phyloP scores from a whole-genome alignment of 2,113 vertebrate genomes.

The Eira barbara region DNA sequence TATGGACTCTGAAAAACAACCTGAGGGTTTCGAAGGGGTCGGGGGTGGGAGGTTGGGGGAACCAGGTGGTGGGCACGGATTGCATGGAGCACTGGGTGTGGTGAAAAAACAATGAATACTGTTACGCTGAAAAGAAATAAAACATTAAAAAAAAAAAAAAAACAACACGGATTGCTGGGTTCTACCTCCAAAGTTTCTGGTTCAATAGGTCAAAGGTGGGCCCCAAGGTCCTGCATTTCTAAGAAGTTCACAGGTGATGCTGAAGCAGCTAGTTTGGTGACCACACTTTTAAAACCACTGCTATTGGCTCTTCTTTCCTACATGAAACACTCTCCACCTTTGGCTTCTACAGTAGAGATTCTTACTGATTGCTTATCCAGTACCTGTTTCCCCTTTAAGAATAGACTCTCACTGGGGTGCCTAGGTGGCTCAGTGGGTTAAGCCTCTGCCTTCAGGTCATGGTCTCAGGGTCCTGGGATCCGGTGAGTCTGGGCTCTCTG shows the following conservation, averaged over 20 bases:
- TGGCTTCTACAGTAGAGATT: not conserved
- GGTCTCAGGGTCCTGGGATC: too few relatives aligned
- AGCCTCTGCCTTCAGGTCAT: too few relatives aligned
- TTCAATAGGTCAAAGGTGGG: not conserved
- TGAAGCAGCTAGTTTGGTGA: not conserved
- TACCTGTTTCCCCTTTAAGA: not conserved
- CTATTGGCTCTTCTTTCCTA: not conserved
- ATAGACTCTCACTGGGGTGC: not conserved
- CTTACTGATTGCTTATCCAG: not conserved
- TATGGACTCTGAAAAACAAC: too few relatives aligned
- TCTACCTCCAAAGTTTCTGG: not conserved
- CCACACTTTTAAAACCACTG: not conserved
- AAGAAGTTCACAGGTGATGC: not conserved
- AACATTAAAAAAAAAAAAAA: too few relatives aligned
- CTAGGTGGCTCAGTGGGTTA: too few relatives aligned
- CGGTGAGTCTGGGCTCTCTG: rapidly evolving
- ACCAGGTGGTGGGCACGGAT: too few relatives aligned
- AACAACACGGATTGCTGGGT: not conserved
- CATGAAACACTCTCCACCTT: not conserved
- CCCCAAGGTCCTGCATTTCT: not conserved
- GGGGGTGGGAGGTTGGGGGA: too few relatives aligned
- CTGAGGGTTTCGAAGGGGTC: too few relatives aligned
- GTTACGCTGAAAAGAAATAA: too few relatives aligned
- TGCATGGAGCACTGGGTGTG: too few relatives aligned
- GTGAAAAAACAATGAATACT: too few relatives aligned